Evolutionary conservation across 2,797 vertebrate species (phyloP).

Genomic region (Luscinia megarhynchos): DNA sequence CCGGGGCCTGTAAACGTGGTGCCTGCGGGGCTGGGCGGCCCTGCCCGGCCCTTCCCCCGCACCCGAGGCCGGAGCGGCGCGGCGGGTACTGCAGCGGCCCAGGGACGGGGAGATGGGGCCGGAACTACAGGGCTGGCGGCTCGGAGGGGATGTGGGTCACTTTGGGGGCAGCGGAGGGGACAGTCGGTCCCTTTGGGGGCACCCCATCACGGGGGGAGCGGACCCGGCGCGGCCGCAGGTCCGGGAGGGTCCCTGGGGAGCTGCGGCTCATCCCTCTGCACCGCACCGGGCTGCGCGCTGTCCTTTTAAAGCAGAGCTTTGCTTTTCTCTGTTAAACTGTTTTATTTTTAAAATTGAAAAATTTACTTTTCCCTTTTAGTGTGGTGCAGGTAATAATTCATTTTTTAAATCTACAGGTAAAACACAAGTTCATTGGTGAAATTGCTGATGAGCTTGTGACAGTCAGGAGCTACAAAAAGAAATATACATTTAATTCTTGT

Average conservation of each 20-base stretch:
- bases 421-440: background rate
- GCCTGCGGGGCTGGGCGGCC: background rate
- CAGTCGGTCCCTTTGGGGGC: background rate
- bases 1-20: background rate
- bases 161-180: no score
- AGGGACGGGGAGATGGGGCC: background rate
- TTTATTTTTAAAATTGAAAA: background rate
- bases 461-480: background rate
- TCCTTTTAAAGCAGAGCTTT: background rate
- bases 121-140: no score
- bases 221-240: background rate
- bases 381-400: background rate
- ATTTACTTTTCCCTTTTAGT: background rate
- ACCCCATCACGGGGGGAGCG: no score
- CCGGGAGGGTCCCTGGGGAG: background rate
- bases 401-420: background rate
- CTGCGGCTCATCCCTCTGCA: background rate
- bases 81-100: background rate
- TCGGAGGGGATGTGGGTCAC: no score
- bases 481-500: background rate
- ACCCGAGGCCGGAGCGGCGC: background rate
- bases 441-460: background rate
- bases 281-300: accelerated
- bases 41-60: no score
- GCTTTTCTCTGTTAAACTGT: accelerated